Percentiles rank a stretch among this genome's conserved stretches.
Evolutionary conservation across 2,888 invertebrate species (phyloP).

Genomic region (Parthenolecanium corni): DNA sequence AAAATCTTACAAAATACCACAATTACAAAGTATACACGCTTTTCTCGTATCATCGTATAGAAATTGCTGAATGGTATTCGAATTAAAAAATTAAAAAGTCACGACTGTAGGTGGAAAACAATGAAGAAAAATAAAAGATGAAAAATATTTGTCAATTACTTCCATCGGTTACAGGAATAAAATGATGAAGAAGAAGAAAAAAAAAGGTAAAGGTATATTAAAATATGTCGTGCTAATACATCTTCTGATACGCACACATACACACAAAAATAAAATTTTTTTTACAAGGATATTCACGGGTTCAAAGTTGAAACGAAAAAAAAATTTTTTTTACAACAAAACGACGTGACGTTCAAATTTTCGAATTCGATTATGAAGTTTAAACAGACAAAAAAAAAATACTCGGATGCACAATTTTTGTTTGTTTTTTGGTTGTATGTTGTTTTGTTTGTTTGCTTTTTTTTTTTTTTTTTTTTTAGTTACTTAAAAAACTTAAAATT

Average conservation of each 20-base stretch:
- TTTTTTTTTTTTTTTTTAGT: too few species aligned
- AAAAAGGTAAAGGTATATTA: neutral
- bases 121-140: neutral
- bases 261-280: neutral
- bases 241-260: neutral
- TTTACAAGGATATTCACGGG: neutral
- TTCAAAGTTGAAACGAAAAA: neutral
- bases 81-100: neutral
- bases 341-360: neutral
- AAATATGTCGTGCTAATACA: neutral
- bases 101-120: neutral
- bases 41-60: neutral
- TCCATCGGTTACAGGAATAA: neutral
- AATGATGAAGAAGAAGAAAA: neutral
- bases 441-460: too few species aligned
- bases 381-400: neutral
- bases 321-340: neutral
- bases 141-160: neutral
- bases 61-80: neutral
- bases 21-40: neutral
- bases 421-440: too few species aligned
- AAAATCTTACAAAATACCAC: constrained; percentile 1
- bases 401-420: neutral
- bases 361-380: neutral
- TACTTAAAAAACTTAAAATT: too few species aligned